A percentile compares a stretch with the other conserved stretches of the same genome.
Conservation (phyloP, 1,140 invertebrate genomes). For the Acromyrmex charruanus region DNA sequence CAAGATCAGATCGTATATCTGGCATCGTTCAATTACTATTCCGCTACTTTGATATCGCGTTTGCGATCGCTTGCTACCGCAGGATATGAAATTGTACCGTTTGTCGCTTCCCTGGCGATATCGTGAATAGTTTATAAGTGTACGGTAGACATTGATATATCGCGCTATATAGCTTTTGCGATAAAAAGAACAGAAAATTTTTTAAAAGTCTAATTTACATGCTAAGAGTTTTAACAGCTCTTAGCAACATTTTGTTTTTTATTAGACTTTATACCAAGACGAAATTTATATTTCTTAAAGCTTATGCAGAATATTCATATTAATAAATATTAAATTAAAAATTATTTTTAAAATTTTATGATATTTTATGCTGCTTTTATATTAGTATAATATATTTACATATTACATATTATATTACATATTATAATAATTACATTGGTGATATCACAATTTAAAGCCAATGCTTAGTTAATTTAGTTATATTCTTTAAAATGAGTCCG, state of each 20-base stretch:
- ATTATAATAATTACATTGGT: neutral
- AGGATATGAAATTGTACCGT: conserved; percentile 49
- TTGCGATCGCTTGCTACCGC: conserved; percentile 1
- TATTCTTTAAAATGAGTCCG: neutral
- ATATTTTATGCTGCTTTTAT: neutral
- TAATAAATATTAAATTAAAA: neutral
- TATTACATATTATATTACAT: no score
- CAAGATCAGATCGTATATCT: conserved; percentile 50
- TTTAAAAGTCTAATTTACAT: neutral
- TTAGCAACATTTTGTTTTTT: neutral
- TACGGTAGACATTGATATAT: conserved; percentile 9
- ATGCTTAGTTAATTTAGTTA: neutral
- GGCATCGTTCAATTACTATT: conserved; percentile 51
- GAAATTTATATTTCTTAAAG: no score
- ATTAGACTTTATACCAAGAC: no score
- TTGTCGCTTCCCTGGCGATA: conserved; percentile 30
- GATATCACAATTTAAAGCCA: neutral
- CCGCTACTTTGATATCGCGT: conserved; percentile 40
- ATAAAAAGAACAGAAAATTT: neutral
- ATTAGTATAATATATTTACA: neutral
- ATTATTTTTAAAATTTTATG: neutral
- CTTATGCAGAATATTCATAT: no score
- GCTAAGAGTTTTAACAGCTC: neutral
- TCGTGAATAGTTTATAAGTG: conserved; percentile 55
- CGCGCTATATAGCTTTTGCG: neutral